Percentiles rank a stretch among this genome's conserved stretches.
Conservation (phyloP, 2,888 invertebrate genomes). For the Cephus nigrinus region DNA sequence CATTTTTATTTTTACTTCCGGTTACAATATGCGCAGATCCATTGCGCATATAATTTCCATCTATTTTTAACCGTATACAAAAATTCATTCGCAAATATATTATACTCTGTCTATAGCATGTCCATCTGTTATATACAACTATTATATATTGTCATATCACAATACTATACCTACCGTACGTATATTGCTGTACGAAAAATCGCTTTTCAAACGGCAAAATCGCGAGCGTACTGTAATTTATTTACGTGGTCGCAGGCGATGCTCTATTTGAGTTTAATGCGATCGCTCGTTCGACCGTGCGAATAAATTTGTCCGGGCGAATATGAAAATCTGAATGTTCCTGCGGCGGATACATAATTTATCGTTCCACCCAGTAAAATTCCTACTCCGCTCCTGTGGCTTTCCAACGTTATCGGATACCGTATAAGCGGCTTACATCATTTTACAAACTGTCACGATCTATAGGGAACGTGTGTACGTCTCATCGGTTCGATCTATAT, state of each 20-base stretch:
- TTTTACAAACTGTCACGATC: constrained; percentile 12
- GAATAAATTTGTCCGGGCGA: neutral
- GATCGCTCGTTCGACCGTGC: neutral
- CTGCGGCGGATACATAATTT: neutral
- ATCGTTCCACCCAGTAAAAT: neutral
- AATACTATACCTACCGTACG: neutral
- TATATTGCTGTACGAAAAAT: neutral
- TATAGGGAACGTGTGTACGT: neutral
- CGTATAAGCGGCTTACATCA: constrained; percentile 19
- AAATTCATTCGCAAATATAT: neutral
- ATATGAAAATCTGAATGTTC: neutral
- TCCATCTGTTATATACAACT: neutral
- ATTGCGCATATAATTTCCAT: neutral
- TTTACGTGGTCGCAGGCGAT: neutral
- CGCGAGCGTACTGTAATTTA: neutral
- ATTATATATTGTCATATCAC: neutral
- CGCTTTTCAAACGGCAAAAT: neutral
- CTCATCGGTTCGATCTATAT: neutral
- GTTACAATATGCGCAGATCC: neutral
- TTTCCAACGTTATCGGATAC: constrained; percentile 9
- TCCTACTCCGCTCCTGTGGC: neutral
- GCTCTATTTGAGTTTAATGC: neutral
- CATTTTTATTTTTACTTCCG: neutral
- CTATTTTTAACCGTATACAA: neutral
- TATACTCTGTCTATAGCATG: neutral